Evolutionary conservation across 2,797 vertebrate species (phyloP).

Genomic region (Uromys caudimaculatus): DNA sequence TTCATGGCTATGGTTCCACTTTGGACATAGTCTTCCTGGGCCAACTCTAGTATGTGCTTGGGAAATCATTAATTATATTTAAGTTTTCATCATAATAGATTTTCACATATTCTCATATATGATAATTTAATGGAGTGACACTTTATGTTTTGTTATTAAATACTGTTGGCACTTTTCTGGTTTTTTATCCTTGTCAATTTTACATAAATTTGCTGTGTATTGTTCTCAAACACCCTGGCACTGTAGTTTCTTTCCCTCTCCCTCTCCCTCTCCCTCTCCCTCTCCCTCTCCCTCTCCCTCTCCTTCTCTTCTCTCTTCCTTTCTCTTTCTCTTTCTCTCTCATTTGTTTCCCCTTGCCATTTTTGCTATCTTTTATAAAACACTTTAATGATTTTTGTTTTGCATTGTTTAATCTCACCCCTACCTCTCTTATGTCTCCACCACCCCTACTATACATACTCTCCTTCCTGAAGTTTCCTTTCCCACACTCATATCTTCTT

Average conservation of each 20-base stretch:
- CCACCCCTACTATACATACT: too few species aligned
- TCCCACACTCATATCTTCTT: not conserved
- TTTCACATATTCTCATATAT: not conserved
- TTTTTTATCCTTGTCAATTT: not conserved
- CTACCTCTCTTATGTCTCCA: not conserved
- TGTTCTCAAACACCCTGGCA: not conserved
- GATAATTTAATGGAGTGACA: not conserved
- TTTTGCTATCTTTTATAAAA: not conserved
- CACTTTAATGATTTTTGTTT: not conserved
- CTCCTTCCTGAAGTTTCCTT: not conserved
- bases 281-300: not conserved
- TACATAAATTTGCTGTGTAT: not conserved
- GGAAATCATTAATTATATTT: not conserved
- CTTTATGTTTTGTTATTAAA: not conserved
- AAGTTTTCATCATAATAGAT: not conserved
- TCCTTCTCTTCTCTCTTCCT: not conserved
- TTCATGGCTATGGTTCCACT: not conserved
- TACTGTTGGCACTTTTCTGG: not conserved
- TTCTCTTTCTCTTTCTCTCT: too few species aligned
- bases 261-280: not conserved
- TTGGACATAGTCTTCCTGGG: not conserved
- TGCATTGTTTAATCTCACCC: not conserved
- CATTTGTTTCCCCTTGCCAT: not conserved
- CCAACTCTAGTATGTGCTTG: not conserved
- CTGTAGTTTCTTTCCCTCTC: not conserved